Evolutionary conservation across 2,888 invertebrate genomes (phyloP), one percentile per base, ranked within the genome.

Genomic region (Agonopterix alstromeriana): DNA sequence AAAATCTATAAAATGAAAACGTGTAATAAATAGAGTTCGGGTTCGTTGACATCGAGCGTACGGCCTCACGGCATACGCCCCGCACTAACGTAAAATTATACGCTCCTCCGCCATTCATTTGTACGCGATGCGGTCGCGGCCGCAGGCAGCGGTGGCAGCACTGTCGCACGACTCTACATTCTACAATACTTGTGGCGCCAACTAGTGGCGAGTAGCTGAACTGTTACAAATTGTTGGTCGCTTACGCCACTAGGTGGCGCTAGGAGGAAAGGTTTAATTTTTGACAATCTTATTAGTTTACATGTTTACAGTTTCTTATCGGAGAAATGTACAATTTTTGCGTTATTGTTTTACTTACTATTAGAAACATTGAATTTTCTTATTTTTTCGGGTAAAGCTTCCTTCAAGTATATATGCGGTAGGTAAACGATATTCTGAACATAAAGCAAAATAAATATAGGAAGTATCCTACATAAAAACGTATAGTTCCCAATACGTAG

Each of bases 41-140:
- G 86, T 77, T 86, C 84, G 73, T 82, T 83, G 83, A 83, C 82
- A 72, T 67, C 65, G 50, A n/a, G 74, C 70, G 78, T 81, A 79
- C 75, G 38, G 74, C 67, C 71, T 60, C 70, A 68, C 75, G 65
- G 70, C 67, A 67, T 69, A 67, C 64, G 65, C 66, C 62, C 72
- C 70, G 67, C 73, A 68, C 68, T 64, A 69, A 68, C 69, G 75
- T 69, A 77, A 76, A 73, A 74, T 67, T 69, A 75, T 67, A 67
- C 65, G 66, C 64, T 60, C 62, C 57, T 55, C 65, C 69, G 73
- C 81, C 85, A 83, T 86, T 85, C 87, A 87, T 83, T 72, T 38
- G 12, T 45, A 2, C n/a, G 43, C 14, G 10, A 74, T 57, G 45
- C 55, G 62, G 61, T 63, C 72, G 62, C 62, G 59, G 53, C 68